Evolutionary conservation across 2,113 vertebrate species (phyloP), one percentile per base, ranked within the genome.

Genomic region (Sphyrna mokarran): DNA sequence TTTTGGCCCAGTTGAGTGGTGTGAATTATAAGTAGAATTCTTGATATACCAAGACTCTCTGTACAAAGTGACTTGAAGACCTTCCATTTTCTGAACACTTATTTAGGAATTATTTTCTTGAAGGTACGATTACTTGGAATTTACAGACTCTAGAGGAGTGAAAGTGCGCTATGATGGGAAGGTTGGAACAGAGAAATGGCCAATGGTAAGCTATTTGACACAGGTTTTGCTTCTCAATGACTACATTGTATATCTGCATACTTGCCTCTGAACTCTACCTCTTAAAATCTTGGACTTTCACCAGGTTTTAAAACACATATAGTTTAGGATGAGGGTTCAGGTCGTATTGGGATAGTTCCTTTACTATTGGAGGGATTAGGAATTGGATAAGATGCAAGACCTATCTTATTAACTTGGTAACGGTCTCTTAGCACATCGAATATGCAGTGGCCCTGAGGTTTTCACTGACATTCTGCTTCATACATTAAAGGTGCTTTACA

Each of bases 81-180:
- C 33, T 9, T 66, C 22, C 89, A 93, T 14, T 63, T 37, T 33
- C 61, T 40, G 68, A 93, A 37, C 20, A 48, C 22, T 95, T 40
- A 33, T 54, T 61, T 69, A 9, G 29, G 11, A 63, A 85, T 85
- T 58, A 26, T 95, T 70, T 96, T 29, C 95, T 61, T 91, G 58
- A 97, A 99, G 99, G 97, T 99, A 99, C 80, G 99, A 99, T 97
- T 99, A 99, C 97, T 97, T 99, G 97, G 99, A 99, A 96, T 99
- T 99, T 96, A 99, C 99, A 0, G 99, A 99, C 94, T 98, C 99
- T 80, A 98, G 98, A 98, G 99, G 99, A 85, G 98, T 98, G 23
- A 99, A 99, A 97, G 98, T 98, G 58, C 98, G 99, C 96, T 99
- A 99, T 5, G 99, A 99, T 96, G 99, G 98, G 97, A 99, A 99